These are phyloP conservation scores for Athalia circularis DNA, from an alignment of 2,888 invertebrate genomes.

Conservation along the genomic window DNA sequence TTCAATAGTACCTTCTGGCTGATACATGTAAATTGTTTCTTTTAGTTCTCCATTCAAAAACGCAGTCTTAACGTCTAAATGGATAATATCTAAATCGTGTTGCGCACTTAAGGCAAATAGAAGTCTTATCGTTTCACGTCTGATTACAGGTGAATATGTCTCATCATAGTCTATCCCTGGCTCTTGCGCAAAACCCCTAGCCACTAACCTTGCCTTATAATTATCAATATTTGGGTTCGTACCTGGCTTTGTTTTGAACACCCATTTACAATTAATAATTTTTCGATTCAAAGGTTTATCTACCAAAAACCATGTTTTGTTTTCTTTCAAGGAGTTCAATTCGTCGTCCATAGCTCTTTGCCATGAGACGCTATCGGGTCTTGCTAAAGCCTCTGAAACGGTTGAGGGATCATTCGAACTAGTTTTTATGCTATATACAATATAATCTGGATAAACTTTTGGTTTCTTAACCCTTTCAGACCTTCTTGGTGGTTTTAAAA, in stretches of 20 bases:
- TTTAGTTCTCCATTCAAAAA: constrained; percentile 59
- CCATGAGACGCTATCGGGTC: constrained; percentile 49
- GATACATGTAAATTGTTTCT: constrained; percentile 58
- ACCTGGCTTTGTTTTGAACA: constrained; percentile 50
- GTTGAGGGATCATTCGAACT: constrained; percentile 33
- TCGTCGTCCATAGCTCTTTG: constrained; percentile 52
- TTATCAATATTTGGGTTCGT: constrained; percentile 39
- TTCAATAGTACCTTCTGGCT: constrained; percentile 49
- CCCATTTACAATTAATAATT: constrained; percentile 51
- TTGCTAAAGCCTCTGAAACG: constrained; percentile 46
- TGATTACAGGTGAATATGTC: constrained; percentile 59
- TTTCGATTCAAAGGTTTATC: constrained; percentile 47
- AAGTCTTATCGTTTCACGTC: constrained; percentile 54
- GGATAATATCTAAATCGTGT: constrained; percentile 55
- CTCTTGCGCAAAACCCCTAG: constrained; percentile 58
- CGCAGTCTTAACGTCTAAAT: constrained; percentile 61
- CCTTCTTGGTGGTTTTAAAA: constrained; percentile 22
- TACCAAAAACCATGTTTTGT: constrained; percentile 51
- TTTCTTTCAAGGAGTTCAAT: constrained; percentile 46
- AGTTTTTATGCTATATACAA: not conserved
- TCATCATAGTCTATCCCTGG: constrained; percentile 60
- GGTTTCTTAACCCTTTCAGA: constrained; percentile 4
- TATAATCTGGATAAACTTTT: constrained; percentile 9
- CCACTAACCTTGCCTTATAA: constrained; percentile 57
- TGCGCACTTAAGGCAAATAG: constrained; percentile 56